A percentile compares a stretch with the other conserved stretches of the same genome.
These are phyloP conservation scores for Ctenodactylus gundi DNA, from an alignment of 2,113 vertebrate species.

Conservation along the genomic window DNA sequence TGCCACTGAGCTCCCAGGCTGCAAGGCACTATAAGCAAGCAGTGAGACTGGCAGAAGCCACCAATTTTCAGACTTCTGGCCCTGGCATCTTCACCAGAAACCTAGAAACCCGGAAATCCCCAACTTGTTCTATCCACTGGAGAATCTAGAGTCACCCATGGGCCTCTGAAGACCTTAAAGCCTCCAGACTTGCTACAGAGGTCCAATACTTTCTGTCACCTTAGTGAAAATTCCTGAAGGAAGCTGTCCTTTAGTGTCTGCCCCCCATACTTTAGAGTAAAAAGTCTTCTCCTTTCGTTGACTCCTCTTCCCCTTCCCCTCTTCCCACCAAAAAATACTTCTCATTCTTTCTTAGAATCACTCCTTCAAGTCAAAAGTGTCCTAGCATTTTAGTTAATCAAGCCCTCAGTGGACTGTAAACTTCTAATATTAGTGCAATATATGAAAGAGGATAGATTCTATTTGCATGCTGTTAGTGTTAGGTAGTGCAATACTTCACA, in stretches of 20 bases:
- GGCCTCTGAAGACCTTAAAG: background rate
- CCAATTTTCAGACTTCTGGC: background rate
- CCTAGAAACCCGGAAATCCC: background rate
- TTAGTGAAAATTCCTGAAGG: background rate
- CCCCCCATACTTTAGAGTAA: background rate
- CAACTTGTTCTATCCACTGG: background rate
- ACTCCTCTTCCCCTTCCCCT: background rate
- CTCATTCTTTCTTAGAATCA: background rate
- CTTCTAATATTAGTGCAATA: background rate
- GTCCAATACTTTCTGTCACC: background rate
- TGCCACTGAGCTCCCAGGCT: background rate
- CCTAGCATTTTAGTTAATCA: background rate
- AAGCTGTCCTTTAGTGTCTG: background rate
- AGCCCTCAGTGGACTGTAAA: background rate
- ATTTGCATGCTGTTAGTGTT: background rate
- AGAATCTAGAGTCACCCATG: background rate
- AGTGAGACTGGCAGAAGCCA: background rate
- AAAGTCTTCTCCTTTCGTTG: background rate
- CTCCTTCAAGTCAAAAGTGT: background rate
- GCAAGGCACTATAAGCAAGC: rapidly evolving
- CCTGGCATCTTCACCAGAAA: background rate
- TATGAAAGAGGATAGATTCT: background rate
- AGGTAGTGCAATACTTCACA: background rate
- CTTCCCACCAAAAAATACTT: background rate
- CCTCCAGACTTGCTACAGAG: background rate